phyloP scores from a whole-genome alignment of 2,797 vertebrate species.

The Australoheros facetus region DNA sequence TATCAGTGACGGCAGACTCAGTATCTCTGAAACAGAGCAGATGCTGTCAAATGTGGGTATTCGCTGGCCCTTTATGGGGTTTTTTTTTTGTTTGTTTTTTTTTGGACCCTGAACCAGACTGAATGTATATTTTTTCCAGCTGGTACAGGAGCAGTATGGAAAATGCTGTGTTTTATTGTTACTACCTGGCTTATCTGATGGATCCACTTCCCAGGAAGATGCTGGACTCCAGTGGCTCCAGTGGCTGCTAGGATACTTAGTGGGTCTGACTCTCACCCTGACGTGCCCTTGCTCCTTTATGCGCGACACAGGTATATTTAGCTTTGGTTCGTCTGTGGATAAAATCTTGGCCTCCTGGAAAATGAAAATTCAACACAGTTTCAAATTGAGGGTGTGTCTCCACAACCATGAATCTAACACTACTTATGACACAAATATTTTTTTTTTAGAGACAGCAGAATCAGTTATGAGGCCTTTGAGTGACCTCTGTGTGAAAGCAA shows the following conservation, averaged over 20 bases:
- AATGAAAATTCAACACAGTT: background rate
- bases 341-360: conserved; percentile 25
- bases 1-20: background rate
- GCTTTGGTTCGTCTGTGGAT: accelerated
- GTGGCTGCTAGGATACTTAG: accelerated
- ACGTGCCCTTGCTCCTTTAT: conserved; percentile 18
- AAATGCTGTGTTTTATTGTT: background rate
- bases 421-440: no score
- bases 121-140: background rate
- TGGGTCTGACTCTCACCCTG: conserved; percentile 65
- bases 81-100: background rate
- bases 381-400: background rate
- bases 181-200: conserved; percentile 24
- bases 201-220: conserved; percentile 33
- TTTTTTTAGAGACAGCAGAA: background rate
- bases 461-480: background rate
- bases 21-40: conserved; percentile 20
- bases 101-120: background rate
- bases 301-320: background rate
- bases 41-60: background rate
- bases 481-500: background rate
- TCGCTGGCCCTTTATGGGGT: background rate
- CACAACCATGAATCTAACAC: background rate
- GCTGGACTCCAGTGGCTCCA: conserved; percentile 81
- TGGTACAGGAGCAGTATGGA: background rate